Percentiles rank a stretch among this genome's conserved stretches.
These are phyloP conservation scores for Nothocercus nigrocapillus DNA, from an alignment of 2,113 vertebrate species.

Conservation along the genomic window DNA sequence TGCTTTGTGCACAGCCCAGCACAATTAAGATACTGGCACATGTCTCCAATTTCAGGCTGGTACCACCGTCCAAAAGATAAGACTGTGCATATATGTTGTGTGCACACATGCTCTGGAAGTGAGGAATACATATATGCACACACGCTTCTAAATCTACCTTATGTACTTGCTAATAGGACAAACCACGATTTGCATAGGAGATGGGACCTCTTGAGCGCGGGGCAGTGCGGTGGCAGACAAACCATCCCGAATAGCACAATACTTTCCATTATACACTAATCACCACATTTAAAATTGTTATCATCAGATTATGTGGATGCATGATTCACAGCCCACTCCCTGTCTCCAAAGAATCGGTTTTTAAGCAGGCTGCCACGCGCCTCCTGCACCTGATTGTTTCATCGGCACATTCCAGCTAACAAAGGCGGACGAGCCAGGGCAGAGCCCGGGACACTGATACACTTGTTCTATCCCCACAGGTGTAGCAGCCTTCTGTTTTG, in stretches of 20 bases:
- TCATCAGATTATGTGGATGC: conserved; percentile 76
- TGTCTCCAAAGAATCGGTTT: conserved; percentile 78
- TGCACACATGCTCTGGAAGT: not conserved
- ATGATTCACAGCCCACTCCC: conserved; percentile 80
- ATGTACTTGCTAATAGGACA: not conserved
- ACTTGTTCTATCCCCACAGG: conserved; percentile 97
- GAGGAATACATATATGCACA: not conserved
- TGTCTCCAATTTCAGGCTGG: rapidly evolving
- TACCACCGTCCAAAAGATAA: not conserved
- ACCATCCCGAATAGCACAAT: conserved; percentile 65
- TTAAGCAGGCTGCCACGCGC: conserved; percentile 92
- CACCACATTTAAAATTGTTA: conserved; percentile 75
- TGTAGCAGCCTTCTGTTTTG: conserved; percentile 87
- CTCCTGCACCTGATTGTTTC: conserved; percentile 96
- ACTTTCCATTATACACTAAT: conserved; percentile 75
- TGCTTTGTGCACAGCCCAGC: not conserved
- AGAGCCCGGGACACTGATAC: conserved; percentile 90
- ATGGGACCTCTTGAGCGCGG: not conserved
- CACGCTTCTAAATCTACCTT: not conserved
- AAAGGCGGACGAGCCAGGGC: conserved; percentile 84
- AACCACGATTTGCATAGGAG: not conserved
- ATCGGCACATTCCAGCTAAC: conserved; percentile 90
- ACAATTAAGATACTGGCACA: not conserved
- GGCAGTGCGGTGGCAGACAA: conserved; percentile 44
- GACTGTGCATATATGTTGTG: not conserved